Evolutionary conservation across 2,888 invertebrate genomes (phyloP).

Genomic region (Acleris cristana): DNA sequence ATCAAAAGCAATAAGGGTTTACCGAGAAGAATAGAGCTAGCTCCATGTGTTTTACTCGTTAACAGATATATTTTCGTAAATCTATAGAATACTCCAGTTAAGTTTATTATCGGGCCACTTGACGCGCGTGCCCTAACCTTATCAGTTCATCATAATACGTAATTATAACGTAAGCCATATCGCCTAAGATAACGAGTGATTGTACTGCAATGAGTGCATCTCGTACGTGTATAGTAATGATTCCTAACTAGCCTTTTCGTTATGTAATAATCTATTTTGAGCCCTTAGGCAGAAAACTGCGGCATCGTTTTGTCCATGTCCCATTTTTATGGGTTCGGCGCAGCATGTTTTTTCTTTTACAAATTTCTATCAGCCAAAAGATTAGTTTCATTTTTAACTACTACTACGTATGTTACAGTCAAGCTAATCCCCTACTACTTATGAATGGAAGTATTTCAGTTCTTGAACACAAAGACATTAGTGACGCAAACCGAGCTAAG

Average conservation of each 20-base stretch:
- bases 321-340: no score
- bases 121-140: constrained; percentile 1
- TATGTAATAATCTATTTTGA: no score
- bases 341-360: no score
- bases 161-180: not conserved
- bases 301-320: no score
- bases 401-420: no score
- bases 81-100: not conserved
- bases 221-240: no score
- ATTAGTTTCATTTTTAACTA: no score
- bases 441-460: not conserved
- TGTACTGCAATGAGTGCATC: not conserved
- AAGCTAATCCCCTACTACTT: no score
- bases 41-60: not conserved
- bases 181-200: not conserved
- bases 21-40: not conserved
- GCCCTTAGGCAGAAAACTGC: no score
- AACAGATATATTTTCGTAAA: not conserved
- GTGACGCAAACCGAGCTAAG: constrained; percentile 24
- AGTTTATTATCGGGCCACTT: not conserved
- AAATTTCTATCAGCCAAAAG: no score
- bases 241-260: no score
- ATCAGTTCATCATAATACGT: constrained; percentile 5
- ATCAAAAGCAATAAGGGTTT: no score
- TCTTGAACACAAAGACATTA: constrained; percentile 6